Conservation (phyloP, 35 echinoderm and acorn worm genomes). For the Ophioderma brevispina region DNA sequence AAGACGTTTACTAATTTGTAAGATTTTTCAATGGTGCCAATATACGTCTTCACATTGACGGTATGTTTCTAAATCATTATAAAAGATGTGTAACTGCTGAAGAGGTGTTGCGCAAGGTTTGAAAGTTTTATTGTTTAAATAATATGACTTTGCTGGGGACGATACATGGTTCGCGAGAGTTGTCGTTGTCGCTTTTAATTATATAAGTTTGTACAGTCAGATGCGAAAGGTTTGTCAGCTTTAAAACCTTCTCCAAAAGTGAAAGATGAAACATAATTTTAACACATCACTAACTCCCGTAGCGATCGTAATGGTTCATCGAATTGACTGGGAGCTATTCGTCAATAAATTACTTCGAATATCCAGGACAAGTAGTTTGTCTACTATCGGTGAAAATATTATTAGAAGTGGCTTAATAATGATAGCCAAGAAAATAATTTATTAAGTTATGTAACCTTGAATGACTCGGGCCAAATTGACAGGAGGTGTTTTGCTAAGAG, state of each 20-base stretch:
- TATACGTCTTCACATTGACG: background rate
- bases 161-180: no score
- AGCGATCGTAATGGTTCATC: background rate
- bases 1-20: no score
- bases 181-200: no score
- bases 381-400: no score
- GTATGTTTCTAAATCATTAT: background rate
- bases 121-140: background rate
- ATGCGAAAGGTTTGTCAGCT: background rate
- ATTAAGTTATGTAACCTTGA: no score
- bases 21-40: no score
- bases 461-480: no score
- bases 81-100: background rate
- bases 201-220: background rate
- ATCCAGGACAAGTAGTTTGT: background rate
- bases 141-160: no score
- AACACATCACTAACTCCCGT: background rate
- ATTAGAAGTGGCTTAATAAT: no score
- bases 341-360: slow-evolving; percentile 7
- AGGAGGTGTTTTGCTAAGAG: no score
- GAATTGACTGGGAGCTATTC: background rate
- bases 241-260: background rate
- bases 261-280: background rate
- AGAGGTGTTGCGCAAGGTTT: background rate
- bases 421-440: no score